Evolutionary conservation across 2,797 vertebrate species (phyloP), one percentile per base, ranked within the genome.

Genomic region (Limnodromus scolopaceus): DNA sequence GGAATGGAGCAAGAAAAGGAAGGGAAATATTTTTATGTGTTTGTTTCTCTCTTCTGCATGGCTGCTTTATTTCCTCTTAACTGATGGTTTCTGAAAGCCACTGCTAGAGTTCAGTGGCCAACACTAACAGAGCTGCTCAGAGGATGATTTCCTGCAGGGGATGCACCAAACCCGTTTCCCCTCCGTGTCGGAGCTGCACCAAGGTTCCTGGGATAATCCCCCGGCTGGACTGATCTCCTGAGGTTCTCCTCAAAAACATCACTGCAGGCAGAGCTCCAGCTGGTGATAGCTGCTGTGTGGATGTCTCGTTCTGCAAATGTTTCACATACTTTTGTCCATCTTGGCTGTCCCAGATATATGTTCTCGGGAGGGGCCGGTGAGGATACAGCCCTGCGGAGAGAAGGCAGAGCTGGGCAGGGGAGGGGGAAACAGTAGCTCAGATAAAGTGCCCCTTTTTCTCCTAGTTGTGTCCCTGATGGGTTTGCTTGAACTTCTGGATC

Each of bases 151-250:
- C 19, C 78, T 18, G 46, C 6, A 1, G 1, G 16, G 17, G 78
- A 10, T 16, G 41, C 24, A 23, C 25, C 7, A 19, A 28, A 16
- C 34, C 46, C 0, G 2, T 16, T 7, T 6, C 17, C 32, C 20
- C 32, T 9, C 20, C 6, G 0, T 1, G 5, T 5, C 1, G 11
- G 13, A 10, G 18, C 61, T 15, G 20, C 23, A 3, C 18, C 5
- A 3, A 9, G 1, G 14, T 32, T 36, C 38, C n/a, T 24, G 64
- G 38, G 51, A 10, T 41, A 10, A 18, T 10, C 28, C 12, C 34
- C 11, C 4, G 1, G 6, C 0, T 24, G 55, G 20, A 12, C 41
- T 6, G 2, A 16, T 17, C 17, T 60, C 27, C 34, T 15, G 43
- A 63, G 53, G 14, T 16, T 65, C 20, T 41, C 38, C 25, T 16